These are phyloP conservation scores for Argyresthia albistria DNA, from an alignment of 2,888 invertebrate species.

Conservation along the genomic window DNA sequence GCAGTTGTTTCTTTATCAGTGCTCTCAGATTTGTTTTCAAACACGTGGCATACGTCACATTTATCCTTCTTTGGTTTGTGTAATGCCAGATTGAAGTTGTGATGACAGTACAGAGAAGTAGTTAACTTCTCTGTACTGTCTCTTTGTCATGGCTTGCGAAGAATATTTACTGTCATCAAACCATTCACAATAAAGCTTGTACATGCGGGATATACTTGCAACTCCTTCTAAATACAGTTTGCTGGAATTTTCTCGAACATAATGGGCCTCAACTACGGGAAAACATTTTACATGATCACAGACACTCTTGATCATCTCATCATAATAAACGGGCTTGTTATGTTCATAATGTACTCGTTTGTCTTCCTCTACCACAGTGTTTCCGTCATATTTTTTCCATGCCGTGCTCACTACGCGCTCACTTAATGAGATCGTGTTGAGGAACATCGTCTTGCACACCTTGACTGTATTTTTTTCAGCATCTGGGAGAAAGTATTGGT, in stretches of 20 bases:
- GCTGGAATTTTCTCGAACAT: conserved; percentile 10
- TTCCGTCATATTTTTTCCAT: conserved; percentile 6
- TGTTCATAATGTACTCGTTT: conserved; percentile 3
- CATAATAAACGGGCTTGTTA: conserved; percentile 1
- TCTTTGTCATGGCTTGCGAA: conserved; percentile 1
- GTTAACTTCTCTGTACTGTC: conserved; percentile 10
- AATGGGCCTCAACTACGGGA: conserved; percentile 10
- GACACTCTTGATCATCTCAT: conserved; percentile 9
- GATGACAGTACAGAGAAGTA: too few species aligned
- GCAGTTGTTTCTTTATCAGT: conserved; percentile 6
- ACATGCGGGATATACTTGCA: conserved; percentile 2
- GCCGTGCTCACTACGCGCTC: conserved; percentile 9
- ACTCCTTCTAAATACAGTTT: conserved; percentile 10
- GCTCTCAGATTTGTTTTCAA: conserved; percentile 3
- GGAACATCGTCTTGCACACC: conserved; percentile 14
- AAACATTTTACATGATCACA: conserved; percentile 13
- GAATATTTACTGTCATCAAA: conserved; percentile 3
- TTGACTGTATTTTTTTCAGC: conserved; percentile 3
- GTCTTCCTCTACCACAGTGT: not conserved
- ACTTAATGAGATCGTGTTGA: conserved; percentile 12
- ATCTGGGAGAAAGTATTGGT: conserved; percentile 10
- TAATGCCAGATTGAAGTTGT: conserved; percentile 13
- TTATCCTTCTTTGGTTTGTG: conserved; percentile 13
- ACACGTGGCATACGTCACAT: conserved; percentile 10
- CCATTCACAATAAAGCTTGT: conserved; percentile 5